phyloP scores from a whole-genome alignment of 2,113 vertebrate genomes.

The Coptodon bakossiorum region DNA sequence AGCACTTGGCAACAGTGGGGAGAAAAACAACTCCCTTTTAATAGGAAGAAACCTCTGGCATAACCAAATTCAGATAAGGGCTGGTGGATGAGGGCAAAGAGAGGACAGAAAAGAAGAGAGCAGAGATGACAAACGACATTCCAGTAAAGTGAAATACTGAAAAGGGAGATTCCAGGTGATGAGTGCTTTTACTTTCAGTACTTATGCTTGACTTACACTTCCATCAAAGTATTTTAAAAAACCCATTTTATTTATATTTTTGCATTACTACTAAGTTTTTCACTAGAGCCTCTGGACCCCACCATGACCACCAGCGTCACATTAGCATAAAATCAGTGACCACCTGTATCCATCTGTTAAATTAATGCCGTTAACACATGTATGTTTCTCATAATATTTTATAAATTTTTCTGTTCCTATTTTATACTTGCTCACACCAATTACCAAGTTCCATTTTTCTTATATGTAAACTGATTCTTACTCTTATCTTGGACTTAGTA shows the following conservation, averaged over 20 bases:
- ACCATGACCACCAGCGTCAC: not conserved
- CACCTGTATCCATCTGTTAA: not conserved
- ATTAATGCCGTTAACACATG: not conserved
- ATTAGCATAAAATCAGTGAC: not conserved
- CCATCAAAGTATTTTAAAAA: not conserved
- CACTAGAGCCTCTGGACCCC: not conserved
- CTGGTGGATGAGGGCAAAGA: not conserved
- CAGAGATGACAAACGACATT: not conserved
- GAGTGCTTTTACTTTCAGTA: not conserved
- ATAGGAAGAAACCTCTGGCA: not conserved
- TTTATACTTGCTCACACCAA: not conserved
- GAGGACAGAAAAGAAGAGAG: not conserved
- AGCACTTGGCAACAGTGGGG: not conserved
- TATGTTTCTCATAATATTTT: not conserved
- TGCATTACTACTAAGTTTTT: not conserved
- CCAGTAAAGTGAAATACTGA: not conserved
- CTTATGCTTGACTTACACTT: not conserved
- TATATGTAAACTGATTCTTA: not conserved
- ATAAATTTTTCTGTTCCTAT: not conserved
- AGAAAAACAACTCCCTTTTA: not conserved
- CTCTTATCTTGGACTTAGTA: not conserved
- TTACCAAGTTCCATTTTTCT: not conserved
- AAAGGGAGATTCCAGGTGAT: not conserved
- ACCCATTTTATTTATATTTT: not conserved
- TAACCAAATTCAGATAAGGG: not conserved